Evolutionary conservation across 2,113 vertebrate genomes (phyloP).

Genomic region (Aythya baeri): DNA sequence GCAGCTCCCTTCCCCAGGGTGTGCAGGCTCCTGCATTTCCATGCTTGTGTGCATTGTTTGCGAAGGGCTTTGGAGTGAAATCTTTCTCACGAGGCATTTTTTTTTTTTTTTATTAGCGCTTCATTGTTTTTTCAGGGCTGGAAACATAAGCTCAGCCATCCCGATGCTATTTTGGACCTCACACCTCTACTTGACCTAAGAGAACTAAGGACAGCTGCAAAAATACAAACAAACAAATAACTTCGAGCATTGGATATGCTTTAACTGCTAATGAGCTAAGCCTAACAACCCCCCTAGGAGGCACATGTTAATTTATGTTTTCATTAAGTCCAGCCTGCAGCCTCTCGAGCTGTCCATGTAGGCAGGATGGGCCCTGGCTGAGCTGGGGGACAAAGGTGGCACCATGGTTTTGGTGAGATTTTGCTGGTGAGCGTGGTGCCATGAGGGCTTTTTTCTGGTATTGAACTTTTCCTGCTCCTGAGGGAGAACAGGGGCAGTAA

Average conservation of each 20-base stretch:
- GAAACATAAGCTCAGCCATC: slow-evolving; percentile 56
- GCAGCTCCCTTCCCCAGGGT: not conserved
- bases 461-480: not conserved
- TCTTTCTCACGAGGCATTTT: slow-evolving; percentile 16
- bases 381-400: not conserved
- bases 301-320: slow-evolving; percentile 61
- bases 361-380: not conserved
- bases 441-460: not conserved
- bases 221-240: slow-evolving; percentile 74
- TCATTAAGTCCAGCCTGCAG: slow-evolving; percentile 54
- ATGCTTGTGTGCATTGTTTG: slow-evolving; percentile 10
- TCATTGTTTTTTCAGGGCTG: slow-evolving; percentile 71
- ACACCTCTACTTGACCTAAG: slow-evolving; percentile 66
- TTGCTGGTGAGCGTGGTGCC: not conserved
- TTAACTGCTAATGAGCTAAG: slow-evolving; percentile 57
- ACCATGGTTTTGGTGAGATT: not conserved
- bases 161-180: slow-evolving; percentile 64
- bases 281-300: slow-evolving; percentile 33
- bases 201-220: slow-evolving; percentile 72
- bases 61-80: slow-evolving; percentile 11
- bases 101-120: slow-evolving; percentile 48
- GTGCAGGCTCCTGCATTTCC: slow-evolving; percentile 27
- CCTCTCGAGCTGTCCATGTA: not conserved
- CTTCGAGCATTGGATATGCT: slow-evolving; percentile 43
- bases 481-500: not conserved